These are phyloP conservation scores for Eulemur macaco DNA, from an alignment of 2,113 vertebrate species.

Conservation along the genomic window DNA sequence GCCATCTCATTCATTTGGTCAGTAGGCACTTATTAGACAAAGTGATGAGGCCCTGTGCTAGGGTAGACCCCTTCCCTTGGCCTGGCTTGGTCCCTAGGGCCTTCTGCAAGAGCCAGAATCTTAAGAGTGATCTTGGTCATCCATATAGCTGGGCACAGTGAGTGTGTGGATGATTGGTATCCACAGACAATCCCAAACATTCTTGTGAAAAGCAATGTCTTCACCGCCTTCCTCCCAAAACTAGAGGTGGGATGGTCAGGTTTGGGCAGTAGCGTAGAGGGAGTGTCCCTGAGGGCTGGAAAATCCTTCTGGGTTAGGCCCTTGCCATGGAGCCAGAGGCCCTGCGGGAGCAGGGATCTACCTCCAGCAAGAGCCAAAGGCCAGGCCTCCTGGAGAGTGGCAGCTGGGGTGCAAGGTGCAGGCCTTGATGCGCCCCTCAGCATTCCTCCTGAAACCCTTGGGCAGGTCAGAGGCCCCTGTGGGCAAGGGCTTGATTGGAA, in stretches of 20 bases:
- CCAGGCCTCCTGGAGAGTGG: neutral
- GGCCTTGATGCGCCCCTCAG: neutral
- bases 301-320: neutral
- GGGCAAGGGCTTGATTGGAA: neutral
- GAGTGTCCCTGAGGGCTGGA: neutral
- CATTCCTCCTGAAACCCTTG: neutral
- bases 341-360: neutral
- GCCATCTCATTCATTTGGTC: neutral
- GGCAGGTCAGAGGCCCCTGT: neutral
- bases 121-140: neutral
- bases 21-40: neutral
- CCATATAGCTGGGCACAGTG: neutral
- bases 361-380: neutral
- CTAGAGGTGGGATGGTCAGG: neutral
- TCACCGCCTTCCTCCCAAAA: neutral
- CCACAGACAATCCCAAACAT: neutral
- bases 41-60: neutral
- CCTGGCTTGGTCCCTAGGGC: neutral
- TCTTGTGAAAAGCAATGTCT: neutral
- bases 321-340: neutral
- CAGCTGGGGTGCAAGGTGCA: neutral
- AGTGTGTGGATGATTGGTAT: neutral
- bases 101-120: neutral
- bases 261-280: neutral
- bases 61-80: neutral